Base-by-base conservation (phyloP, 2,797 vertebrate genomes). In the Champsocephalus gunnari region DNA sequence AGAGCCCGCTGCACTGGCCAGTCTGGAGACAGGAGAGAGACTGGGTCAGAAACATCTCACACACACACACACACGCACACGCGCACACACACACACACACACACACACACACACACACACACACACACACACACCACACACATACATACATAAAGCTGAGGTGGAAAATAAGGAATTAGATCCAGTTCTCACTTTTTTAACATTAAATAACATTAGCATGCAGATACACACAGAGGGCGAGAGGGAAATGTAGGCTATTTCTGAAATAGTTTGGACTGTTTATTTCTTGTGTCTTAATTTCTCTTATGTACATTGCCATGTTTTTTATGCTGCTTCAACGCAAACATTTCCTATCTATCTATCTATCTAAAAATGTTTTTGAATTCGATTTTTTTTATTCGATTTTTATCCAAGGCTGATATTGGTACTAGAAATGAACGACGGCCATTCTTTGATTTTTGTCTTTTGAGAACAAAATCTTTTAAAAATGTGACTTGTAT, bases 11-110 rank as follows among this genome's bases (percentile, higher is more conserved):
- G 82, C 71, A 85, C 82, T 86, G 86, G 86, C 75, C 70, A 81
- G 76, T 88, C 86, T 93, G 89, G 81, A 90, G 84, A 88, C 74
- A 88, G 82, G 82, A 91, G 73, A 94, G 65, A 91, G n/a, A 85
- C 73, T 24, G 47, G 51, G 76, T 90, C 84, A 90, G 81, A 77
- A 43, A 58, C 19, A 41, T 8, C 55, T 51, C 43, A 43, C 49
- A 4, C 53, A 4, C 66, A 17, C 65, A 53, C 61, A 21, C 73
- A 60, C 44, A 53, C 49, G 48, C 32, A 63, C 54, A 34, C 43
- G 38, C 53, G 51, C 43, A 72, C 45, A 63, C 38, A 64, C 48
- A 49, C 66, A 61, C 5, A 28, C 28, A 28, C 28, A 28, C 28
- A 28, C 28, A 28, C 28, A 28, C 28, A 28, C 28, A 28, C 28